These are phyloP conservation scores for Phymastichus coffea DNA, from an alignment of 1,140 invertebrate genomes.

Conservation along the genomic window DNA sequence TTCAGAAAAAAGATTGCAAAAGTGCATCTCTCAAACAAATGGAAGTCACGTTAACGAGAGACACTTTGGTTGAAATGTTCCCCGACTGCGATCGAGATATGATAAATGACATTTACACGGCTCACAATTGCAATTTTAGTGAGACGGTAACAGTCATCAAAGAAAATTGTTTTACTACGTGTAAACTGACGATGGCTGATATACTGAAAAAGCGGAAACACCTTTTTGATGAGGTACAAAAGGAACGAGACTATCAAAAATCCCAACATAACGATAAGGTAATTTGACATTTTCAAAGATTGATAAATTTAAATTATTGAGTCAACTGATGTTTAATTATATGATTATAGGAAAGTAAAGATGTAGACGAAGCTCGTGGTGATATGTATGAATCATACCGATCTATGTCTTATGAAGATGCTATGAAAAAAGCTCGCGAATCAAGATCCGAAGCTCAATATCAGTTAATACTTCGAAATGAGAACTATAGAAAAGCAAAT, in stretches of 20 bases:
- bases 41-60: conserved; percentile 61
- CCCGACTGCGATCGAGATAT: conserved; percentile 65
- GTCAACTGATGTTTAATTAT: no score
- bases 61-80: conserved; percentile 70
- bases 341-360: no score
- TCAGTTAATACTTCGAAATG: conserved; percentile 55
- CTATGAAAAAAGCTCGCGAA: conserved; percentile 35
- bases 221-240: conserved; percentile 34
- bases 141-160: conserved; percentile 58
- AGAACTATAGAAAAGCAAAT: conserved; percentile 69
- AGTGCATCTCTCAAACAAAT: conserved; percentile 60
- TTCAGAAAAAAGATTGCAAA: conserved; percentile 46
- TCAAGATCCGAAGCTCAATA: conserved; percentile 58
- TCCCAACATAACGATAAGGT: neutral
- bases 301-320: no score
- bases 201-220: conserved; percentile 34
- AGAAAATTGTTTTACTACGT: conserved; percentile 28
- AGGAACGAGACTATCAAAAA: conserved; percentile 25
- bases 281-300: neutral
- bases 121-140: conserved; percentile 64
- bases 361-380: conserved; percentile 9
- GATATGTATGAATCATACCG: neutral
- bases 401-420: conserved; percentile 33
- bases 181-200: conserved; percentile 29
- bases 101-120: conserved; percentile 67